Conservation (phyloP, 2,888 invertebrate genomes). For the Tolmerus cingulatus region DNA sequence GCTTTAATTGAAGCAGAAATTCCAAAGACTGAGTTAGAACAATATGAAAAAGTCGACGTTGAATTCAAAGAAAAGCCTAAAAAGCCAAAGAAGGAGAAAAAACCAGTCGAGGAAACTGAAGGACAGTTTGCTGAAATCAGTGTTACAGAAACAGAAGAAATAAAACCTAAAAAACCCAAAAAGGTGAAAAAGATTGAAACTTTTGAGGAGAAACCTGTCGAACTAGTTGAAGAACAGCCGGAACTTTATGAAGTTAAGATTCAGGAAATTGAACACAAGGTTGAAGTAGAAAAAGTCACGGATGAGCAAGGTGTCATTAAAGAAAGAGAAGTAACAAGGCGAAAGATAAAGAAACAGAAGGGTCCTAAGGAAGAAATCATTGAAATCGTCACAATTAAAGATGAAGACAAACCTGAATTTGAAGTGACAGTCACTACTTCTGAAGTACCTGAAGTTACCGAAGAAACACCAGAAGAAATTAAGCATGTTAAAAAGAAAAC, state of each 20-base stretch:
- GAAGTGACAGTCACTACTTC: conserved; percentile 54
- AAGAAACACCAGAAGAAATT: neutral
- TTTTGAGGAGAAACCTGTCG: conserved; percentile 52
- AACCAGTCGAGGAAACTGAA: neutral
- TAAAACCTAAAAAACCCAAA: conserved; percentile 53
- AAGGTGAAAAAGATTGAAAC: conserved; percentile 56
- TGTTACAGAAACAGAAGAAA: conserved; percentile 51
- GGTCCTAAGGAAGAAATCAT: conserved; percentile 63
- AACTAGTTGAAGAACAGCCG: conserved; percentile 46
- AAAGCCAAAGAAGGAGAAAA: conserved; percentile 30
- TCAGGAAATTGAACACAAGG: conserved; percentile 51
- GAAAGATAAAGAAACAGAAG: conserved; percentile 60
- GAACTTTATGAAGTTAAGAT: conserved; percentile 51
- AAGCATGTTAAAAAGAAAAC: conserved; percentile 52
- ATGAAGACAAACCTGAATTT: conserved; percentile 45
- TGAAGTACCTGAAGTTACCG: conserved; percentile 49
- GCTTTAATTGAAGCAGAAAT: conserved; percentile 60
- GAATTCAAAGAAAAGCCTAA: conserved; percentile 49
- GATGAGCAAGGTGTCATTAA: conserved; percentile 51
- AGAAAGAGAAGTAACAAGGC: conserved; percentile 58
- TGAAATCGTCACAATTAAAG: conserved; percentile 60
- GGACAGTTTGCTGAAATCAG: conserved; percentile 28
- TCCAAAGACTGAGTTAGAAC: conserved; percentile 61
- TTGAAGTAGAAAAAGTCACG: conserved; percentile 49
- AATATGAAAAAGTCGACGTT: conserved; percentile 61